Percentiles rank a stretch among this genome's conserved stretches.
These are phyloP conservation scores for Brassicogethes aeneus DNA, from an alignment of 2,888 invertebrate species.

Conservation along the genomic window DNA sequence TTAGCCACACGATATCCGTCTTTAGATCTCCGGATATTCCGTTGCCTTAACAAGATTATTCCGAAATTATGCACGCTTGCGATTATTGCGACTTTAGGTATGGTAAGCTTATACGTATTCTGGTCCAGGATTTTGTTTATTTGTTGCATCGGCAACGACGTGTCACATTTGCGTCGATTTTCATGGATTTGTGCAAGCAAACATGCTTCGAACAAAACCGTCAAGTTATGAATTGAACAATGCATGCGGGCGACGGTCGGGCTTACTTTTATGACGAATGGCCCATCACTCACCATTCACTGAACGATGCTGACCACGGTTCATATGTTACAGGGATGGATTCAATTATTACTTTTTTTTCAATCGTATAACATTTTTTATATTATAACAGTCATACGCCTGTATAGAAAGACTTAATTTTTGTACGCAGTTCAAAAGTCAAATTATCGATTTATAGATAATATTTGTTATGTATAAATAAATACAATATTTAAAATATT, in stretches of 20 bases:
- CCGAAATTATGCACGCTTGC: background rate
- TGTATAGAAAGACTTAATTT: no score
- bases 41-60: conserved; percentile 13
- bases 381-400: no score
- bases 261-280: conserved; percentile 35
- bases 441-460: no score
- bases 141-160: conserved; percentile 24
- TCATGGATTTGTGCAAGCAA: conserved; percentile 33
- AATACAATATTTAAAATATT: no score
- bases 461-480: no score
- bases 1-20: background rate
- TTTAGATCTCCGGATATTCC: conserved; percentile 8
- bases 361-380: no score
- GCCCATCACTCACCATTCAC: conserved; percentile 35
- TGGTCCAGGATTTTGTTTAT: conserved; percentile 32
- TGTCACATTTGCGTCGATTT: conserved; percentile 40
- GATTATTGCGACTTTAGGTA: conserved; percentile 18
- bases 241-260: conserved; percentile 31
- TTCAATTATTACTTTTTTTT: conserved; percentile 4
- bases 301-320: conserved; percentile 27
- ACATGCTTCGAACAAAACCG: conserved; percentile 17
- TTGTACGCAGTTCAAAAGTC: no score
- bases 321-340: conserved; percentile 21
- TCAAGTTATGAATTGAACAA: background rate
- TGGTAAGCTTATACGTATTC: conserved; percentile 20